Evolutionary conservation across 2,888 invertebrate species (phyloP).

Genomic region (Drosophila engyochracea): DNA sequence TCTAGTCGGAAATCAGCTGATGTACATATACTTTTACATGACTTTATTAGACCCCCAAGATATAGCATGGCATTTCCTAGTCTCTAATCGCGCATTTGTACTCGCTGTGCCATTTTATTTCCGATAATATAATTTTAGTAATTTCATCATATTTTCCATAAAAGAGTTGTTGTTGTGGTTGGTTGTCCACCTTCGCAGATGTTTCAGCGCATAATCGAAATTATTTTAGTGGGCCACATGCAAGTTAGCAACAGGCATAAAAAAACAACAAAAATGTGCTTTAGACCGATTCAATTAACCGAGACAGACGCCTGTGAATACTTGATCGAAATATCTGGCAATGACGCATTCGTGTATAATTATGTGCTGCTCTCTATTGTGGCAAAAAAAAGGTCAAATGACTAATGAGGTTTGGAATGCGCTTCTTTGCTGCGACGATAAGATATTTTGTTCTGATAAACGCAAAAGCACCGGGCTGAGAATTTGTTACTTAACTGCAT

Average conservation of each 20-base stretch:
- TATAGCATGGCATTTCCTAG: neutral
- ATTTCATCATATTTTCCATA: neutral
- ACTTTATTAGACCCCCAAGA: neutral
- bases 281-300: slow-evolving; percentile 31
- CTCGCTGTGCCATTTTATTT: neutral
- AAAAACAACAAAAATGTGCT: slow-evolving; percentile 8
- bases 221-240: slow-evolving; percentile 55
- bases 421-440: slow-evolving; percentile 32
- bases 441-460: slow-evolving; percentile 44
- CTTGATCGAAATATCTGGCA: slow-evolving; percentile 37
- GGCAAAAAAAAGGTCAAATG: slow-evolving; percentile 30
- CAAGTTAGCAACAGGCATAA: slow-evolving; percentile 30
- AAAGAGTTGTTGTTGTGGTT: slow-evolving; percentile 4
- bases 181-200: slow-evolving; percentile 58
- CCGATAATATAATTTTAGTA: neutral
- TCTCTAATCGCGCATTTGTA: neutral
- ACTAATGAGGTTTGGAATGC: slow-evolving; percentile 52
- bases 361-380: slow-evolving; percentile 27
- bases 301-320: slow-evolving; percentile 26
- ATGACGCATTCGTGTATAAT: slow-evolving; percentile 46
- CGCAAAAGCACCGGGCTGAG: neutral
- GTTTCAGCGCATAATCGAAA: slow-evolving; percentile 63
- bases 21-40: neutral
- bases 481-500: slow-evolving; percentile 33
- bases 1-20: neutral